Evolutionary conservation across 2,888 invertebrate species (phyloP).

Genomic region (Limnephilus rhombicus): DNA sequence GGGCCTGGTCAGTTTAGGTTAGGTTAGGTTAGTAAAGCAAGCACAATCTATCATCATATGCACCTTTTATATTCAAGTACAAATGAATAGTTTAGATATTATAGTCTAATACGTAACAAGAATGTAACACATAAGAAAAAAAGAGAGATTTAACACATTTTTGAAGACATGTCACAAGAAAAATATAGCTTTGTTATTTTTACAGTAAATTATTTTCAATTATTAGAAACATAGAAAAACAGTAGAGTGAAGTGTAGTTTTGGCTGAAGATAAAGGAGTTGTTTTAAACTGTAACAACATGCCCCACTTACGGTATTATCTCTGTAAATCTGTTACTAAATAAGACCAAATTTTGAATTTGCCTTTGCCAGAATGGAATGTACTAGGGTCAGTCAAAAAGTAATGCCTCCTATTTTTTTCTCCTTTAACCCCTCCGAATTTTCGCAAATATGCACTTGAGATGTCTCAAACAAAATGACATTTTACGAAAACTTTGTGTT

Average conservation of each 20-base stretch:
- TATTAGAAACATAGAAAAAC: not conserved
- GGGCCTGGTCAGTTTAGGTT: conserved; percentile 69
- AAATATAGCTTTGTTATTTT: not conserved
- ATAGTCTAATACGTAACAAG: not conserved
- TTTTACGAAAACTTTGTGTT: no score
- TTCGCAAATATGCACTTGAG: no score
- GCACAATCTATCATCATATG: conserved; percentile 68
- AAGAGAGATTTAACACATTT: not conserved
- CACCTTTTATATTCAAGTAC: conserved; percentile 12
- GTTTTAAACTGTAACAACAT: not conserved
- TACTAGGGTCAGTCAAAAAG: no score
- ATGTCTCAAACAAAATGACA: no score
- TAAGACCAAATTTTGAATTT: not conserved
- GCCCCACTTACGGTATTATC: not conserved
- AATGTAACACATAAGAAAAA: not conserved
- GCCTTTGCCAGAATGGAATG: no score
- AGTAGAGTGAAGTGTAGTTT: not conserved
- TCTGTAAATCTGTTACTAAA: not conserved
- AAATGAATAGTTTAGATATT: not conserved
- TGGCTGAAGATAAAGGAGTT: not conserved
- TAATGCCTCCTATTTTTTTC: no score
- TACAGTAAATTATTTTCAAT: not conserved
- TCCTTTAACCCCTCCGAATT: no score
- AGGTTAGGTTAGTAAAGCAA: conserved; percentile 31
- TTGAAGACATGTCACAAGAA: not conserved